Percentiles rank a stretch among this genome's conserved stretches.
phyloP scores from a whole-genome alignment of 2,797 vertebrate genomes.

The Taenioides sp. region DNA sequence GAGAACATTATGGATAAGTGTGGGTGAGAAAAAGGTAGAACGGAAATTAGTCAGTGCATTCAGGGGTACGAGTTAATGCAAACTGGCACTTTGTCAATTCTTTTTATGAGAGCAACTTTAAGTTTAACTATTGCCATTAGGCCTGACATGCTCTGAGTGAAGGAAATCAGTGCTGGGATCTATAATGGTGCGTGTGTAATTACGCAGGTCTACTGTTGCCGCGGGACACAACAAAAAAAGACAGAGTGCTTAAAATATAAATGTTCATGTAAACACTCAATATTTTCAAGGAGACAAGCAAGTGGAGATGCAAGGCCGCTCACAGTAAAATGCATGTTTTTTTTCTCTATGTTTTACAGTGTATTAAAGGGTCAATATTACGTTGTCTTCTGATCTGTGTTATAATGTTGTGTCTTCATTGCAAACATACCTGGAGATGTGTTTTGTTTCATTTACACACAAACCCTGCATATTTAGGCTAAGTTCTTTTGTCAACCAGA shows the following conservation, averaged over 20 bases:
- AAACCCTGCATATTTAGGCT: too few species aligned
- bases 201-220: conserved; percentile 47
- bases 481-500: too few species aligned
- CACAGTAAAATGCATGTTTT: too few species aligned
- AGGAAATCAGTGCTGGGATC: conserved; percentile 63
- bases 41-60: conserved; percentile 52
- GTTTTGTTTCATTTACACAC: too few species aligned
- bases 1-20: conserved; percentile 7
- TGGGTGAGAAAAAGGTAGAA: conserved; percentile 18
- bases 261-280: not conserved
- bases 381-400: too few species aligned
- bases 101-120: conserved; percentile 66
- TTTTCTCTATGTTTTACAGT: too few species aligned
- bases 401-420: too few species aligned
- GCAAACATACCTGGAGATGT: too few species aligned
- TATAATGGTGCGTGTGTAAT: conserved; percentile 62
- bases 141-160: conserved; percentile 52
- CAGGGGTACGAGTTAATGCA: conserved; percentile 40
- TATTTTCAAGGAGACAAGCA: too few species aligned
- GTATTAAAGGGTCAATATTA: too few species aligned
- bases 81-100: conserved; percentile 67
- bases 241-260: conserved; percentile 5
- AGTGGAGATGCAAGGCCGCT: too few species aligned
- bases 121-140: conserved; percentile 72
- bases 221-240: conserved; percentile 28